Evolutionary conservation across 2,113 vertebrate species (phyloP), one percentile per base, ranked within the genome.

Genomic region (Triplophysa siluroides): DNA sequence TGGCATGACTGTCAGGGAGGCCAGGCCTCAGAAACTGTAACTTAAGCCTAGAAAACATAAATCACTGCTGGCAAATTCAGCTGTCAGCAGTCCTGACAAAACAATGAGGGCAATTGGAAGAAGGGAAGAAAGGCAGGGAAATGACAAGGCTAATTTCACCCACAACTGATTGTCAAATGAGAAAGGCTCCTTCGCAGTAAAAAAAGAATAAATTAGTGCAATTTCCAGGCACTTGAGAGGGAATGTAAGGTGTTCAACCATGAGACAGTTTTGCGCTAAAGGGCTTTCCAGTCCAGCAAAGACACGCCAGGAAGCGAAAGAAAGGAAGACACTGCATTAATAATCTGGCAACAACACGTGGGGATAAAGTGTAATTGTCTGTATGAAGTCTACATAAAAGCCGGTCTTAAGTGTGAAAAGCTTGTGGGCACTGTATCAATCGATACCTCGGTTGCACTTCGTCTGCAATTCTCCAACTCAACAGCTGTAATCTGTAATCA

Each of bases 61-160:
- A 85, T 81, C 82, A 76, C 76, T 43, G 62, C 38, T 54, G 50
- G 84, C 19, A 24, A 72, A 83, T 63, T n/a, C 80, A 80, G 66
- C 19, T 71, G 7, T 60, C 8, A 8, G 19, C 71, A 43, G 13
- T 29, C 41, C 19, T 60, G 71, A 73, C 71, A 43, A 43, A 43
- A 62, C 52, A 73, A 43, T 45, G 54, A 21, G 54, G 38, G 29
- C 1, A 8, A 60, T 12, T 21, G 29, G 43, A 60, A 23, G 33
- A 60, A 60, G 14, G 21, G 54, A 21, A 60, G 54, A 60, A 18
- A 60, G 33, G 52, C 54, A 73, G 16, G n/a, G 33, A 60, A 73
- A 61, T 43, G 33, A 61, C 72, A 47, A 29, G 33, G 58, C 67
- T 83, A 73, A 85, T 83, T 78, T 75, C 60, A 78, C 62, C 63